These are phyloP conservation scores for Cordylochernes scorpioides DNA, from an alignment of 2,888 invertebrate genomes.

Conservation along the genomic window DNA sequence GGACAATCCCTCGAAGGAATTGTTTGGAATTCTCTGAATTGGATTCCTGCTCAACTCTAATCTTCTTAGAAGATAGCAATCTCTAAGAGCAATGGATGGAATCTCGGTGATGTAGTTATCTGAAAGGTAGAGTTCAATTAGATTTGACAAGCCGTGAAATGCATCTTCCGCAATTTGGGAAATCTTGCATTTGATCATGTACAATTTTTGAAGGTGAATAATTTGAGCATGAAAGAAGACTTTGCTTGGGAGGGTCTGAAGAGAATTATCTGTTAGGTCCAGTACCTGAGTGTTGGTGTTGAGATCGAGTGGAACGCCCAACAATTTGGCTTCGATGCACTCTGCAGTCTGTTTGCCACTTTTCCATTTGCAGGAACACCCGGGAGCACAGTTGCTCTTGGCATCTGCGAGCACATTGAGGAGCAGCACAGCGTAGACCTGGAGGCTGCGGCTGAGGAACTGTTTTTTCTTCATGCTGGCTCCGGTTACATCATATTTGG, in stretches of 20 bases:
- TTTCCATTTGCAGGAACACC: conserved; percentile 15
- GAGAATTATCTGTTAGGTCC: conserved; percentile 12
- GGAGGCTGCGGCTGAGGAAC: too few species aligned
- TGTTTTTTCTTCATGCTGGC: too few species aligned
- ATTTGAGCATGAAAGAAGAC: conserved; percentile 11
- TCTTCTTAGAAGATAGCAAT: conserved; percentile 11
- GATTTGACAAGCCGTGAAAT: conserved; percentile 13
- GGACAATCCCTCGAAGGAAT: conserved; percentile 10
- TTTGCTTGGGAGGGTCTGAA: conserved; percentile 9
- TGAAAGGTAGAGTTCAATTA: conserved; percentile 15
- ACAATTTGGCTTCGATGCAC: conserved; percentile 10
- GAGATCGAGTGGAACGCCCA: conserved; percentile 11
- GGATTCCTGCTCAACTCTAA: conserved; percentile 13
- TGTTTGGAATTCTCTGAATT: conserved; percentile 12
- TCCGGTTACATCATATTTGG: too few species aligned
- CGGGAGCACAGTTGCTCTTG: too few species aligned
- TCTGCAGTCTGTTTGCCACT: conserved; percentile 14
- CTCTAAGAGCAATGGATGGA: conserved; percentile 11
- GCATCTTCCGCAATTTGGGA: conserved; percentile 12
- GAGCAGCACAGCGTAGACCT: too few species aligned
- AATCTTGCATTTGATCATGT: conserved; percentile 10
- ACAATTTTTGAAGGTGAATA: conserved; percentile 13
- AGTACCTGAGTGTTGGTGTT: conserved; percentile 14
- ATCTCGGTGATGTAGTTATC: conserved; percentile 12
- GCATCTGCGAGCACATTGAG: too few species aligned